phyloP scores from a whole-genome alignment of 2,888 invertebrate genomes.

The Prenolepis imparis region DNA sequence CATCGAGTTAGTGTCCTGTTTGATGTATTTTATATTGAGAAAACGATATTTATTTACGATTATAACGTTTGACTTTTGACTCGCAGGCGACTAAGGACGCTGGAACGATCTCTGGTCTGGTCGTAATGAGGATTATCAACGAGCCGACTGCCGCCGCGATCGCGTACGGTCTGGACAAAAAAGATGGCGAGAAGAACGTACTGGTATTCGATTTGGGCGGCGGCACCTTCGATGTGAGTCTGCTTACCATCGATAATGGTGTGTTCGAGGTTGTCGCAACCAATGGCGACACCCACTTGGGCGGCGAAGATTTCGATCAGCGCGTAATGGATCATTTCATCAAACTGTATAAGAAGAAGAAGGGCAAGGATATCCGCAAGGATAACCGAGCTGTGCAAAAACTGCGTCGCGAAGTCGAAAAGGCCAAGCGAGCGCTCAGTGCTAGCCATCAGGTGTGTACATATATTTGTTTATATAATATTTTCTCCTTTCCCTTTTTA shows the following conservation, averaged over 20 bases:
- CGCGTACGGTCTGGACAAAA: constrained; percentile 98
- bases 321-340: constrained; percentile 99
- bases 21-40: background rate
- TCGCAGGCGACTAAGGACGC: constrained; percentile 98
- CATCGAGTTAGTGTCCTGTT: background rate
- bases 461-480: background rate
- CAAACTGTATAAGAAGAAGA: constrained; percentile 99
- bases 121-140: constrained; percentile 98
- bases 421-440: constrained; percentile 98
- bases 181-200: constrained; percentile 99
- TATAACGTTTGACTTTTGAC: background rate
- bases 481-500: background rate
- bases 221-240: constrained; percentile 99
- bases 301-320: constrained; percentile 99
- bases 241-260: constrained; percentile 99
- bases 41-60: background rate
- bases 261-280: constrained; percentile 98
- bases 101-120: constrained; percentile 96
- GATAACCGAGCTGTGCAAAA: constrained; percentile 98
- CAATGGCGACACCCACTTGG: constrained; percentile 98
- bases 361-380: constrained; percentile 98
- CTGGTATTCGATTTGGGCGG: constrained; percentile 99
- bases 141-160: constrained; percentile 99
- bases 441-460: constrained; percentile 92
- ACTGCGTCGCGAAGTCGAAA: constrained; percentile 98